phyloP scores from a whole-genome alignment of 2,113 vertebrate genomes.

The Ariopsis seemanni region DNA sequence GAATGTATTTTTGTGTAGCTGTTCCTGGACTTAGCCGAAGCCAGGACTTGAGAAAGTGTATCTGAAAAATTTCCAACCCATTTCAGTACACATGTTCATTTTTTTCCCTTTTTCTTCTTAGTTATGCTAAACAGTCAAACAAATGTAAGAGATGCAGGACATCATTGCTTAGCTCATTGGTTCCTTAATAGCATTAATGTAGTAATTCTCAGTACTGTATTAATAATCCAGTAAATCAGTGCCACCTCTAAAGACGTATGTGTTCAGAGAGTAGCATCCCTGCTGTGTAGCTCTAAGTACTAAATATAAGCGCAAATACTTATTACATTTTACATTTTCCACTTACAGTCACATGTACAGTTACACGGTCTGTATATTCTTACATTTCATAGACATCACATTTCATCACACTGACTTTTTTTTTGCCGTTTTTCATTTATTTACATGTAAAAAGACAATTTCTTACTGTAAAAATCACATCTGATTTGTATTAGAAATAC shows the following conservation, averaged over 20 bases:
- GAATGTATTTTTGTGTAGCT: constrained; percentile 13
- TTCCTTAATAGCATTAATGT: neutral
- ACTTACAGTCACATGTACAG: too few relatives aligned
- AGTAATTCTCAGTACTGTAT: neutral
- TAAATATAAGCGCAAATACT: neutral
- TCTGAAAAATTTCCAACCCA: neutral
- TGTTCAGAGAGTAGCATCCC: neutral
- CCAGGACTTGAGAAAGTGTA: constrained; percentile 6
- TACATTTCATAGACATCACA: neutral
- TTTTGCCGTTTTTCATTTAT: neutral
- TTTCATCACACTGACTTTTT: neutral
- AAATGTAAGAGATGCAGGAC: constrained; percentile 35
- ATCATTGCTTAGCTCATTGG: neutral
- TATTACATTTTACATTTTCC: neutral
- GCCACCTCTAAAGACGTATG: neutral
- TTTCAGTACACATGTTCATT: neutral
- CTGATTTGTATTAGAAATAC: constrained; percentile 17
- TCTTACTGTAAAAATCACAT: neutral
- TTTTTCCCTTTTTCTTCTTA: neutral
- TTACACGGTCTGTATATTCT: neutral
- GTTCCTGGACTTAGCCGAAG: neutral
- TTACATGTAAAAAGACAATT: neutral
- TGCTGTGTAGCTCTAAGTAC: neutral
- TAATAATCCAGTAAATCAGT: neutral
- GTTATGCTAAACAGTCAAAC: neutral